Evolutionary conservation across 2,888 invertebrate species (phyloP).

Genomic region (Rotaria sp.): DNA sequence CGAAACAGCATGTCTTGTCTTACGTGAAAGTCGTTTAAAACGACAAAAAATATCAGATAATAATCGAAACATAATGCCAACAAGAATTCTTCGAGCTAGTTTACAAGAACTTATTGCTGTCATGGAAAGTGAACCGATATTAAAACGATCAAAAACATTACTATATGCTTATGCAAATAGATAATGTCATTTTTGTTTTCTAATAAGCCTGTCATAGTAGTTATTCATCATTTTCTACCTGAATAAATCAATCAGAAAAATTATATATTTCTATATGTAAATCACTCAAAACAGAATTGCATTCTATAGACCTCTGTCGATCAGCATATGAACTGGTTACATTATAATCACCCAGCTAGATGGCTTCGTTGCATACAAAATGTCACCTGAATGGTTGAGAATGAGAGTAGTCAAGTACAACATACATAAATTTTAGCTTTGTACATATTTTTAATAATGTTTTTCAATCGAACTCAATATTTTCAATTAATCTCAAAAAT

Average conservation of each 20-base stretch:
- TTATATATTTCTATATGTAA: too few species aligned
- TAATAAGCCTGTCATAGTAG: neutral
- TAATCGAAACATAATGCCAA: neutral
- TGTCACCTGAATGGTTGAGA: neutral
- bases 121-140: neutral
- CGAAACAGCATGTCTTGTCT: neutral
- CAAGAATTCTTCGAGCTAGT: neutral
- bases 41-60: neutral
- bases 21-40: neutral
- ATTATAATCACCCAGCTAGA: neutral
- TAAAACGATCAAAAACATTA: neutral
- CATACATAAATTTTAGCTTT: neutral
- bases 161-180: neutral
- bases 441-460: neutral
- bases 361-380: neutral
- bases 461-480: neutral
- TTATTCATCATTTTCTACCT: too few species aligned
- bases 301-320: constrained; percentile 3
- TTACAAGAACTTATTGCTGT: neutral
- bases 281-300: neutral
- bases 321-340: neutral
- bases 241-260: too few species aligned
- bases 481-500: neutral
- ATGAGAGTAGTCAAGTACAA: neutral
- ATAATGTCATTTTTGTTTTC: neutral